Evolutionary conservation across 2,797 vertebrate species (phyloP), one percentile per base, ranked within the genome.

Genomic region (Carapus acus): DNA sequence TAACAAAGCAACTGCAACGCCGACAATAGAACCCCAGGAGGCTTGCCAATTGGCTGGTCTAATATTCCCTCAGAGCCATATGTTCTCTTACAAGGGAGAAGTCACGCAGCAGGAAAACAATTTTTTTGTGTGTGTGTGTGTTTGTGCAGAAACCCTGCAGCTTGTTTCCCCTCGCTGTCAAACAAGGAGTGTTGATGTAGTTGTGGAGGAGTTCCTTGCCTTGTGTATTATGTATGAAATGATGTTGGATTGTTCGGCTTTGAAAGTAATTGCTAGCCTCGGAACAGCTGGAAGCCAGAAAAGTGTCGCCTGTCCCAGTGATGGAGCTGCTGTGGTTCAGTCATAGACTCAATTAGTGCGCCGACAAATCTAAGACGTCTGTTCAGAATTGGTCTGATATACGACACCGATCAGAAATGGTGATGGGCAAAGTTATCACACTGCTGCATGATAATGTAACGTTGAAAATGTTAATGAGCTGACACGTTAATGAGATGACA

Each of bases 291-390:
- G 19, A 49, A 43, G 34, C 19, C 18, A 39, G 33, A 44, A 19
- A 37, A 16, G 34, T 7, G 33, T 29, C 4, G 50, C 51, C 37
- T 33, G 24, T 47, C 24, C 57, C 18, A 8, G 21, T 49, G 37
- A 33, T 49, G 39, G 43, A 76, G 38, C 54, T 53, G 39, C 65
- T 56, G 43, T 19, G n/a, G 36, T 63, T 40, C 19, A 22, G 54
- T 53, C 58, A 50, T n/a, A 34, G 24, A 4, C 24, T 5, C 24
- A 27, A 27, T 27, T n/a, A n/a, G n/a, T n/a, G 11, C 31, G 11
- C 11, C 14, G 11, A 33, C 31, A n/a, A n/a, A n/a, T n/a, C n/a
- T n/a, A n/a, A n/a, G n/a, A n/a, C n/a, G n/a, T n/a, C n/a, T n/a
- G n/a, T n/a, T n/a, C n/a, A n/a, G n/a, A n/a, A n/a, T n/a, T n/a